These are phyloP conservation scores for Metellina segmentata DNA, from an alignment of 2,888 invertebrate genomes.

Conservation along the genomic window DNA sequence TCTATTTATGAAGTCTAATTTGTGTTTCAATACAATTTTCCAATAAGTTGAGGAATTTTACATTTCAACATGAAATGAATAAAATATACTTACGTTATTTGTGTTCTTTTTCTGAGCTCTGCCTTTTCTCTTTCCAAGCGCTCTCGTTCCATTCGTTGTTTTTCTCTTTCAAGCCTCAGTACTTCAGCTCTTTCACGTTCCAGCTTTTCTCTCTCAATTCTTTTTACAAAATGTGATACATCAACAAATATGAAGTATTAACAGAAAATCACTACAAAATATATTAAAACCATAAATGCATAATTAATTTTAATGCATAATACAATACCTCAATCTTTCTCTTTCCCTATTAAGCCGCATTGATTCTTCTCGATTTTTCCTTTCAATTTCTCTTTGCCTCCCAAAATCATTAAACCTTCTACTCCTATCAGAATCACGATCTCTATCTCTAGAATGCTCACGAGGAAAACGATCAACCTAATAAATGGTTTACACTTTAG, in stretches of 20 bases:
- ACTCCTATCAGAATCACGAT: conserved; percentile 89
- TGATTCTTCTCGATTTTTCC: conserved; percentile 92
- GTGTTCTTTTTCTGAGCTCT: conserved; percentile 90
- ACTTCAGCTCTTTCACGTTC: conserved; percentile 88
- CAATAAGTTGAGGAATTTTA: neutral
- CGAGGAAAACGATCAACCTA: conserved; percentile 25
- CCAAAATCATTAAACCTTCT: conserved; percentile 88
- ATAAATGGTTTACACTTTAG: too few relatives aligned
- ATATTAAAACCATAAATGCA: neutral
- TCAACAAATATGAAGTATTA: neutral
- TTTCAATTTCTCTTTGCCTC: conserved; percentile 89
- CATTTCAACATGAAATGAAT: neutral
- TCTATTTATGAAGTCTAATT: too few relatives aligned
- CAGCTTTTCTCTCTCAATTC: conserved; percentile 77
- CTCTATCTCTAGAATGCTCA: conserved; percentile 45
- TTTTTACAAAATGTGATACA: conserved; percentile 13
- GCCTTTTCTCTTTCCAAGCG: conserved; percentile 92
- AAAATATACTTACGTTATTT: conserved; percentile 83
- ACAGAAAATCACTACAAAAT: neutral
- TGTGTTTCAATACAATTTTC: too few relatives aligned
- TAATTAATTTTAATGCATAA: neutral
- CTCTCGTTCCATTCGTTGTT: conserved; percentile 82
- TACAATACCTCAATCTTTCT: conserved; percentile 80
- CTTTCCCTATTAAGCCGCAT: conserved; percentile 86
- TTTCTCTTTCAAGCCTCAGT: conserved; percentile 89